Percentiles rank a stretch among this genome's conserved stretches.
Evolutionary conservation across 1,140 invertebrate genomes (phyloP).

Genomic region (Cotesia chilonis): DNA sequence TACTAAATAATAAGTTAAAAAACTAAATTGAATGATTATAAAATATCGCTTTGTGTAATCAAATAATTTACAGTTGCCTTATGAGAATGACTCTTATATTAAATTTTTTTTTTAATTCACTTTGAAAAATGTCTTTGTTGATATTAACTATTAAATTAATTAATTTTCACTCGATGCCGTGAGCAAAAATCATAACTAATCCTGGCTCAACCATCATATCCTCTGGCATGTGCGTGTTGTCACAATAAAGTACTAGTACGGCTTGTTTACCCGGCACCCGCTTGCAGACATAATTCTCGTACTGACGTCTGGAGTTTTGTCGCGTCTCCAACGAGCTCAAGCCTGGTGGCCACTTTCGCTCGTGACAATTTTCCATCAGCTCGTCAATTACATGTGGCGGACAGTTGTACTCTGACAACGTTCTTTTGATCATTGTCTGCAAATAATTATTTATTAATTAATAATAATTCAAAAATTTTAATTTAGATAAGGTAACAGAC

Average conservation of each 20-base stretch:
- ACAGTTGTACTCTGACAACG: conserved; percentile 90
- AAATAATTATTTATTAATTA: conserved; percentile 43
- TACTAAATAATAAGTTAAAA: too few relatives aligned
- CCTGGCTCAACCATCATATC: conserved; percentile 96
- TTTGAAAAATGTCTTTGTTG: background rate
- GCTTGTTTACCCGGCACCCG: conserved; percentile 94
- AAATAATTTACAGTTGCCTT: too few relatives aligned
- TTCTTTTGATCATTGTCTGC: conserved; percentile 90
- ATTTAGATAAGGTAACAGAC: too few relatives aligned
- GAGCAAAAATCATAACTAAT: conserved; percentile 98
- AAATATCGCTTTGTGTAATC: too few relatives aligned
- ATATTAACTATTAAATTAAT: background rate
- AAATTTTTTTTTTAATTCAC: too few relatives aligned
- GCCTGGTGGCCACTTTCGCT: conserved; percentile 91
- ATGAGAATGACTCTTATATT: too few relatives aligned
- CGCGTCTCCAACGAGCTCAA: conserved; percentile 92
- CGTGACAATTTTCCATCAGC: conserved; percentile 97
- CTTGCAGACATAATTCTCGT: conserved; percentile 94
- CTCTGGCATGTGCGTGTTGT: conserved; percentile 93
- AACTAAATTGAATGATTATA: too few relatives aligned
- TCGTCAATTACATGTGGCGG: conserved; percentile 92
- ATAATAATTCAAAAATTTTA: too few relatives aligned
- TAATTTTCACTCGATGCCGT: conserved; percentile 84
- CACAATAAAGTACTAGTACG: conserved; percentile 91
- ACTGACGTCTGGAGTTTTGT: conserved; percentile 89